These are phyloP conservation scores for Agrenia bidenticulata DNA, from an alignment of 2,888 invertebrate species.

Conservation along the genomic window DNA sequence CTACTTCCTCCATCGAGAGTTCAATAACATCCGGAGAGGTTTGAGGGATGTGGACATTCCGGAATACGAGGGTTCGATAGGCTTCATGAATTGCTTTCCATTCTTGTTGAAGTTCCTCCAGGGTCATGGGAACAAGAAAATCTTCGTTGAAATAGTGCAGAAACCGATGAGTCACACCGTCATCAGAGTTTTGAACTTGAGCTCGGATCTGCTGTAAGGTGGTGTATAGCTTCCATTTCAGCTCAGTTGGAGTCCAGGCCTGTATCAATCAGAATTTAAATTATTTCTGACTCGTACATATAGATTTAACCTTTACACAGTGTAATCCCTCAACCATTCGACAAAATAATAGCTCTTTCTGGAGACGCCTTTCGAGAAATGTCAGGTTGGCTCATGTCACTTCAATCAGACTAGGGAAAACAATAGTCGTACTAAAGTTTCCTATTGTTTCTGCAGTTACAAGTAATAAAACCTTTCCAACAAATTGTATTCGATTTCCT, in stretches of 20 bases:
- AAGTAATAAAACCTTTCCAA: no score
- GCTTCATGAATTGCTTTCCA: conserved; percentile 49
- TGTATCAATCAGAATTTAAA: conserved; percentile 5
- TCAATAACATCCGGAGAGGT: conserved; percentile 46
- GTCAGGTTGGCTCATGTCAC: no score
- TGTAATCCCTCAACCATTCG: no score
- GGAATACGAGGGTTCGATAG: conserved; percentile 41
- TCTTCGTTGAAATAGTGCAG: conserved; percentile 48
- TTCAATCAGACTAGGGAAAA: no score
- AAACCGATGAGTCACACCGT: conserved; percentile 43
- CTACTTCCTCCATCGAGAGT: conserved; percentile 46
- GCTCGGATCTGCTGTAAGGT: conserved; percentile 44
- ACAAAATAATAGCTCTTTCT: no score
- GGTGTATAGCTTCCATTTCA: conserved; percentile 46
- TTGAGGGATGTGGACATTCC: conserved; percentile 44
- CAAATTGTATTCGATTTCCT: no score
- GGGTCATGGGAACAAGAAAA: conserved; percentile 47
- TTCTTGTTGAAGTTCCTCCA: conserved; percentile 45
- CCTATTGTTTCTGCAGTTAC: no score
- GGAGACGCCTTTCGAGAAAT: no score
- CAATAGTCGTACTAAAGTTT: no score
- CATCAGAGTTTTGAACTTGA: conserved; percentile 41
- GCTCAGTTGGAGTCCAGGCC: conserved; percentile 46
- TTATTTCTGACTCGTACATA: no score
- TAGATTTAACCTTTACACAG: no score